Conservation (phyloP, 2,113 vertebrate genomes). For the Hippopotamus amphibius region DNA sequence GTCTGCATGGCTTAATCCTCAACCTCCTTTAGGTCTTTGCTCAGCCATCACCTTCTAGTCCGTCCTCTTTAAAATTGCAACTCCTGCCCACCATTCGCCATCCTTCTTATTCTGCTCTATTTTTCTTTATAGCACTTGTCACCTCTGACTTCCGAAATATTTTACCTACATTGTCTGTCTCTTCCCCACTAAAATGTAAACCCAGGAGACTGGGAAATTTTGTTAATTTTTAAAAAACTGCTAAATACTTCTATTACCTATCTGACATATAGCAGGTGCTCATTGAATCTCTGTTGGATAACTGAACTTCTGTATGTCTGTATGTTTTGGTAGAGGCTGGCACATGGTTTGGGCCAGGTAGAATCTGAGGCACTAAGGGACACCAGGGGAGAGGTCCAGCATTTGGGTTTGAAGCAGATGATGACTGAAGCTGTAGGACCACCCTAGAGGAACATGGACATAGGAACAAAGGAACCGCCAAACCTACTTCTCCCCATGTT, state of each 20-base stretch:
- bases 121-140: background rate
- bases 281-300: background rate
- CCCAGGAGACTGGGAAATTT: background rate
- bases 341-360: background rate
- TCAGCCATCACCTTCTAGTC: background rate
- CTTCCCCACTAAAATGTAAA: background rate
- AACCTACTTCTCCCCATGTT: background rate
- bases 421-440: background rate
- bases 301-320: background rate
- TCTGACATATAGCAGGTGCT: background rate
- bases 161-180: background rate
- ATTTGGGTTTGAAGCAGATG: background rate
- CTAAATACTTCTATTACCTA: background rate
- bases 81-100: background rate
- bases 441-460: background rate
- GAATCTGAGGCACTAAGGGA: background rate
- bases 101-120: background rate
- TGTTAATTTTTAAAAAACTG: background rate
- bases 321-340: background rate
- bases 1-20: background rate
- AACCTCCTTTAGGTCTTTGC: background rate
- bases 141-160: background rate
- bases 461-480: background rate
- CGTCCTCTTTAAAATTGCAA: background rate
- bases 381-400: background rate